Conservation (phyloP, 2,888 invertebrate species). For the Uloborus plumipes region DNA sequence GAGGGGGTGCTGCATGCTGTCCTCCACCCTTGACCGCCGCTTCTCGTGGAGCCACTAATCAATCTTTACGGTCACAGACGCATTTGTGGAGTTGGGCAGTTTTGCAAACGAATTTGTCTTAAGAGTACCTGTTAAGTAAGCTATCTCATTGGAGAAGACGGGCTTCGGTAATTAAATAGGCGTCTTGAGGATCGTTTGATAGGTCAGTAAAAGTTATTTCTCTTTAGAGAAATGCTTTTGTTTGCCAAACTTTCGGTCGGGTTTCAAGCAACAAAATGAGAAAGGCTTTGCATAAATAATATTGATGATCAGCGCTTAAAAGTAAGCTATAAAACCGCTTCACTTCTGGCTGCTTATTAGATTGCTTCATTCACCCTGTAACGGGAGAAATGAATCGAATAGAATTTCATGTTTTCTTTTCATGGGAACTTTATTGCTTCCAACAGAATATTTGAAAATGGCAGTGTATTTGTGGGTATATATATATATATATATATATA, state of each 20-base stretch:
- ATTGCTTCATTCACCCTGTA: too few species aligned
- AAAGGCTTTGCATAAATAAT: too few species aligned
- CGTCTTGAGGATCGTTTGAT: conserved; percentile 23
- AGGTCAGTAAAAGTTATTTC: conserved; percentile 45
- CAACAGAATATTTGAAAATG: too few species aligned
- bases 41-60: conserved; percentile 44
- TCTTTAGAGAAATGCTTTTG: conserved; percentile 14
- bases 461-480: too few species aligned
- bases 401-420: too few species aligned
- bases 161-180: conserved; percentile 30
- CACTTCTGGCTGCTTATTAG: too few species aligned
- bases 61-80: conserved; percentile 52
- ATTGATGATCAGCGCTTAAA: too few species aligned
- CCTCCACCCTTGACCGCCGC: conserved; percentile 32
- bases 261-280: too few species aligned
- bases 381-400: too few species aligned
- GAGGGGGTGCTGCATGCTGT: neutral
- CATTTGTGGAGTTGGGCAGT: conserved; percentile 35
- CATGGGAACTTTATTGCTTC: too few species aligned
- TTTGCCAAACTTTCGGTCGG: neutral
- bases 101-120: conserved; percentile 44
- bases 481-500: too few species aligned
- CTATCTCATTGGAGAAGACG: conserved; percentile 44
- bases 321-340: too few species aligned
- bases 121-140: conserved; percentile 41